phyloP scores from a whole-genome alignment of 2,113 vertebrate genomes.

The Campylorhamphus procurvoides region DNA sequence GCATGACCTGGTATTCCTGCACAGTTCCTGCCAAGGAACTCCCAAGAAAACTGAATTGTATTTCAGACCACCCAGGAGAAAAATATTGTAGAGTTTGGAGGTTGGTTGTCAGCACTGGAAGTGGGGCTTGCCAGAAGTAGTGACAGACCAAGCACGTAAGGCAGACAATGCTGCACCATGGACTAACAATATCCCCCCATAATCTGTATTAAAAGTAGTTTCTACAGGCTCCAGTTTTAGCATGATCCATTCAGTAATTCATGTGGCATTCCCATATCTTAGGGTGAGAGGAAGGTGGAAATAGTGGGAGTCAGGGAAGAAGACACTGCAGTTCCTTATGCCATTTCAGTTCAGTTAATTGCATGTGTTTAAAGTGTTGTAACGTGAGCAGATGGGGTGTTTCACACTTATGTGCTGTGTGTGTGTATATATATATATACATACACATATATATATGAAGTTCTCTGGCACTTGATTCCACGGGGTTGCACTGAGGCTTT shows the following conservation, averaged over 20 bases:
- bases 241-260: conserved; percentile 50
- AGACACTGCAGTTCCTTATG: conserved; percentile 39
- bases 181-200: conserved; percentile 11
- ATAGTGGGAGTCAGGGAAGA: not conserved
- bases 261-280: conserved; percentile 50
- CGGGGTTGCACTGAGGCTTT: not conserved
- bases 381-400: conserved; percentile 61
- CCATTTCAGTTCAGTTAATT: conserved; percentile 51
- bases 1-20: not conserved
- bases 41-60: not conserved
- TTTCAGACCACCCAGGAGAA: not conserved
- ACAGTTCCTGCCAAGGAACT: not conserved
- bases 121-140: conserved; percentile 22
- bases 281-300: conserved; percentile 59
- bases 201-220: conserved; percentile 51
- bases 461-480: not conserved
- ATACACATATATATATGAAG: not conserved
- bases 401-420: conserved; percentile 6
- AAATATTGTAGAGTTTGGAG: not conserved
- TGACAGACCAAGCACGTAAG: conserved; percentile 36
- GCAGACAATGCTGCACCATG: not conserved
- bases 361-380: conserved; percentile 8
- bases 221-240: conserved; percentile 14
- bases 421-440: not conserved
- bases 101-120: not conserved